Base-by-base conservation (phyloP, 2,888 invertebrate genomes). In the Callinectes sapidus region DNA sequence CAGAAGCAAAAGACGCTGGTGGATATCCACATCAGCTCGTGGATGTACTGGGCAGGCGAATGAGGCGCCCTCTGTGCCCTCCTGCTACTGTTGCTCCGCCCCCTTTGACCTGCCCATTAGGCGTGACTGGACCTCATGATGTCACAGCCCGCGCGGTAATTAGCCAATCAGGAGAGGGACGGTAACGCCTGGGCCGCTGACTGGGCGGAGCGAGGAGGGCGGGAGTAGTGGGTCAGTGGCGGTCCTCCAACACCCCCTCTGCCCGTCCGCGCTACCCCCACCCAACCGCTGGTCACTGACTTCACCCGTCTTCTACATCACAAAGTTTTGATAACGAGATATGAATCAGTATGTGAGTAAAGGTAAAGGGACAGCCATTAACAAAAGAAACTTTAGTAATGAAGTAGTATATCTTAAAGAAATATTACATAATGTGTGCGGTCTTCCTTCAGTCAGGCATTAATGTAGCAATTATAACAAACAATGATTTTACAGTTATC, bases 81-180 rank as follows among this genome's bases (percentile, higher is more conserved):
- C 28, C n/a, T 77, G 32, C 90, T 35, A 42, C 48, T n/a, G 48
- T 77, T 39, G 90, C 71, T 39, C 90, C 90, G 90, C 90, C 90
- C 28, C 71, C 77, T 90, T 77, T 90, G 90, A 90, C 90, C 90
- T 90, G 77, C 90, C 90, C 90, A 90, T 90, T 90, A 90, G 77
- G 77, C 42, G 90, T 77, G 81, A 90, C 90, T 32, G 77, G 90
- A 90, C 90, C 71, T 71, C 42, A 90, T 90, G 90, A 90, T 77
- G 90, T 90, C 90, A 90, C 28, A 54, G 77, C 90, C 77, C 88
- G 55, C 77, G 48, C 90, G 42, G 77, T 90, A 90, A 90, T 90
- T 90, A 90, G 90, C 90, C 90, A 90, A 90, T 77, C 90, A 90
- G 90, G 48, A 77, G 71, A 90, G 89, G 71, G 89, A 39, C 89